Evolutionary conservation across 2,888 invertebrate genomes (phyloP), one percentile per base, ranked within the genome.

Genomic region (Nematopogon swammerdamellus): DNA sequence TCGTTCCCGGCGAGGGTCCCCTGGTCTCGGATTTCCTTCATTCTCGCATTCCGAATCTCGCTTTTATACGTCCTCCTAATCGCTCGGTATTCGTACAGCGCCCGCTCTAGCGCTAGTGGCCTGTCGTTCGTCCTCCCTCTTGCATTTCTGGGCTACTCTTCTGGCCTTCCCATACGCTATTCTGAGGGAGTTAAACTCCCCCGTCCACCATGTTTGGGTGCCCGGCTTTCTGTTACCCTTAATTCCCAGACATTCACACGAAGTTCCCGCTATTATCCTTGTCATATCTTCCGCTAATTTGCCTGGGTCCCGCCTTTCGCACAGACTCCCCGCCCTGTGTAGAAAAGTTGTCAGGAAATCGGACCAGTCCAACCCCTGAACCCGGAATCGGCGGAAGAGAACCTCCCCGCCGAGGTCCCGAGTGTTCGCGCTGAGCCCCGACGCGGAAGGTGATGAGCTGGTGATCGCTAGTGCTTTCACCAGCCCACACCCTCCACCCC

Each of bases 201-300:
- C 45, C 14, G 17, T 45, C 49, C 49, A 49, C 49, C 49, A 45
- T 29, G 25, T 30, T 16, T 44, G 45, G 10, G 30, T 19, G 14
- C 20, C 29, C 10, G 36, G 36, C 17, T 45, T 18, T 6, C 30
- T 8, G n/a, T n/a, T n/a, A n/a, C 17, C 8, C 14, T 11, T 20
- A 11, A 11, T 16, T 18, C 45, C 45, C 29, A 45, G 14, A 8
- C 19, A 14, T 29, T 36, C 49, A 18, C 11, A 11, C 29, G 44
- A 19, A 6, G 48, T 44, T n/a, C 36, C 44, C 30, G 10, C 14
- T 17, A 45, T 18, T 8, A 45, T 19, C 3, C 19, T 4, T 18
- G 36, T 30, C 18, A 45, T 30, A n/a, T 19, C 30, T 2, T 18
- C 8, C 8, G 43, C 17, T 14, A 30, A 18, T n/a, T 8, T 19